These are phyloP conservation scores for Philonicus albiceps DNA, from an alignment of 2,888 invertebrate species.

Conservation along the genomic window DNA sequence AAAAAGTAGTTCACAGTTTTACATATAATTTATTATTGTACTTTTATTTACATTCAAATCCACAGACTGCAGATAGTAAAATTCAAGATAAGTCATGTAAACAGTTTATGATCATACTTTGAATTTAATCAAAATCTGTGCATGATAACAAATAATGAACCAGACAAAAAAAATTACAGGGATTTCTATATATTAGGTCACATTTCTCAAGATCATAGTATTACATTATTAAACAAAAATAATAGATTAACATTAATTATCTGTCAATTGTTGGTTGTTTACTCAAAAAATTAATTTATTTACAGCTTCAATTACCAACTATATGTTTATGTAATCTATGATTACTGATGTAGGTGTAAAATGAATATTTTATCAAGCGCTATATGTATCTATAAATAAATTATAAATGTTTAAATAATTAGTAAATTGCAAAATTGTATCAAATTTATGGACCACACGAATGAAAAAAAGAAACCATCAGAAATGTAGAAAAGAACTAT, in stretches of 20 bases:
- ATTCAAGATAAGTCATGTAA: neutral
- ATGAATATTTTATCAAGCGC: neutral
- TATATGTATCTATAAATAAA: neutral
- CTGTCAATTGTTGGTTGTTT: conserved; percentile 34
- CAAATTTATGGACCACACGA: conserved; percentile 12
- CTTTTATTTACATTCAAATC: neutral
- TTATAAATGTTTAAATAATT: conserved; percentile 5
- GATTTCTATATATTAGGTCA: neutral
- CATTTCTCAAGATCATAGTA: neutral
- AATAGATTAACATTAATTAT: neutral
- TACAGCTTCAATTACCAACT: conserved; percentile 4
- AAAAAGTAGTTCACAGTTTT: neutral
- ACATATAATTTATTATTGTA: neutral
- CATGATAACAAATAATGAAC: neutral
- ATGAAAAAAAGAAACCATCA: neutral
- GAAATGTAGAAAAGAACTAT: neutral
- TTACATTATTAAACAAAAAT: neutral
- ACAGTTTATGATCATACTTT: neutral
- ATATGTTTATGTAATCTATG: conserved; percentile 41
- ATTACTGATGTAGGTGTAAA: conserved; percentile 17
- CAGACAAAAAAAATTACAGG: neutral
- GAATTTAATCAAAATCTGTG: neutral
- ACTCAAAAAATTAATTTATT: neutral
- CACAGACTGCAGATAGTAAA: neutral
- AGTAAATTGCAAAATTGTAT: conserved; percentile 3